Evolutionary conservation across 2,888 invertebrate genomes (phyloP).

Genomic region (Eubasilissa splendida): DNA sequence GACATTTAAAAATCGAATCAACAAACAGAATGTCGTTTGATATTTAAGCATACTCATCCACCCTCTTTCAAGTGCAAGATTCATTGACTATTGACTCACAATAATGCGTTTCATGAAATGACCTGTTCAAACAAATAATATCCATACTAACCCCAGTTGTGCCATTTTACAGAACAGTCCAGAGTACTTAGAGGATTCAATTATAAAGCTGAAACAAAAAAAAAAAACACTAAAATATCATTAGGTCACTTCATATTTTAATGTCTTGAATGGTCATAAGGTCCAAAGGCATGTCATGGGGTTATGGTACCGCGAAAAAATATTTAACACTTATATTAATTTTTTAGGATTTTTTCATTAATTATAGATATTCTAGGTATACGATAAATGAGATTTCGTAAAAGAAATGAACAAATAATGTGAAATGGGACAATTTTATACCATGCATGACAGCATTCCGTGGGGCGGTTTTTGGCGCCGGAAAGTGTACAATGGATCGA

Average conservation of each 20-base stretch:
- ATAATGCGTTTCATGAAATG: too few species aligned
- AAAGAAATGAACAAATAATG: constrained; percentile 27
- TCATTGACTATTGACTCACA: too few species aligned
- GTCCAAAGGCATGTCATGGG: constrained; percentile 27
- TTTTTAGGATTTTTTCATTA: constrained; percentile 1
- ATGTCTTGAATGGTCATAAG: background rate
- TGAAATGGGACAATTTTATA: constrained; percentile 22
- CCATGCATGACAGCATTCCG: constrained; percentile 41
- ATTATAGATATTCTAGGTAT: background rate
- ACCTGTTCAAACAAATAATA: background rate
- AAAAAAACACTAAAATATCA: background rate
- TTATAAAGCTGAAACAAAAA: constrained; percentile 28
- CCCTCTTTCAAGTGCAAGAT: too few species aligned
- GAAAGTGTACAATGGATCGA: constrained; percentile 17
- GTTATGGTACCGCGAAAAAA: constrained; percentile 26
- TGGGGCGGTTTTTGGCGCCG: constrained; percentile 51
- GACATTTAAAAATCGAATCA: too few species aligned
- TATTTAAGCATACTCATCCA: too few species aligned
- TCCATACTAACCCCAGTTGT: constrained; percentile 26
- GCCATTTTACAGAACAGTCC: constrained; percentile 18
- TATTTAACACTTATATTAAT: constrained; percentile 10
- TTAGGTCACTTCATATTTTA: background rate
- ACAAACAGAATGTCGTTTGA: too few species aligned
- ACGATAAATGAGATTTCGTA: constrained; percentile 19
- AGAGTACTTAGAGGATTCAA: background rate